Percentiles rank a stretch among this genome's conserved stretches.
phyloP scores from a whole-genome alignment of 2,797 vertebrate species.

The Triplophysa bombifrons region DNA sequence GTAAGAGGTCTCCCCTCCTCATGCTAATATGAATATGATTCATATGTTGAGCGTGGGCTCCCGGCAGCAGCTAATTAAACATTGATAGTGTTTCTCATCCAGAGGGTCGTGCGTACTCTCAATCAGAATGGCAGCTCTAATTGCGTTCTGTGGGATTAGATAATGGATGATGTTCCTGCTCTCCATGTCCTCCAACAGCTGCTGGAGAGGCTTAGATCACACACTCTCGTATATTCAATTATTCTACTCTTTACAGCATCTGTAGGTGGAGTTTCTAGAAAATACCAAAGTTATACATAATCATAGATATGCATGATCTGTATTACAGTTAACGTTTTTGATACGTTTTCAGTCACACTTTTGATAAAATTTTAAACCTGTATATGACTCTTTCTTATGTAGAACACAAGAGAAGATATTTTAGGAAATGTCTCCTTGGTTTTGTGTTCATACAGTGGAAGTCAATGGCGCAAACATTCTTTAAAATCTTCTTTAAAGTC shows the following conservation, averaged over 20 bases:
- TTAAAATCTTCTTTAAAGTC: no score
- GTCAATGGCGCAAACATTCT: no score
- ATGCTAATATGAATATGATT: slow-evolving; percentile 71
- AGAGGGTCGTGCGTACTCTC: slow-evolving; percentile 82
- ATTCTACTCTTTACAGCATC: not conserved
- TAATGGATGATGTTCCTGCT: slow-evolving; percentile 67
- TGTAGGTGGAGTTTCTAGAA: not conserved
- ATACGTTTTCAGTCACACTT: no score
- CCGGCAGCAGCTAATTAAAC: slow-evolving; percentile 86
- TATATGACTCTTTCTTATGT: no score
- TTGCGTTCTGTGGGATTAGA: slow-evolving; percentile 90
- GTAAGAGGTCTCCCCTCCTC: slow-evolving; percentile 30
- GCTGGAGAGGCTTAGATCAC: slow-evolving; percentile 24
- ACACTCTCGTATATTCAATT: slow-evolving; percentile 1
- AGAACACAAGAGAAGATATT: no score
- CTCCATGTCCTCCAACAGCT: slow-evolving; percentile 43
- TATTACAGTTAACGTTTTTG: no score
- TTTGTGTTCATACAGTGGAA: no score
- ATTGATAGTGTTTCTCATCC: slow-evolving; percentile 93
- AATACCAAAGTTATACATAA: not conserved
- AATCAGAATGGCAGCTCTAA: slow-evolving; percentile 96
- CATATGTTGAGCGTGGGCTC: slow-evolving; percentile 69
- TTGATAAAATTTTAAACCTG: no score
- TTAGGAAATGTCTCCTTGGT: no score
- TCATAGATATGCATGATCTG: no score